phyloP scores from a whole-genome alignment of 2,888 invertebrate genomes.

The Ligdia adustata region DNA sequence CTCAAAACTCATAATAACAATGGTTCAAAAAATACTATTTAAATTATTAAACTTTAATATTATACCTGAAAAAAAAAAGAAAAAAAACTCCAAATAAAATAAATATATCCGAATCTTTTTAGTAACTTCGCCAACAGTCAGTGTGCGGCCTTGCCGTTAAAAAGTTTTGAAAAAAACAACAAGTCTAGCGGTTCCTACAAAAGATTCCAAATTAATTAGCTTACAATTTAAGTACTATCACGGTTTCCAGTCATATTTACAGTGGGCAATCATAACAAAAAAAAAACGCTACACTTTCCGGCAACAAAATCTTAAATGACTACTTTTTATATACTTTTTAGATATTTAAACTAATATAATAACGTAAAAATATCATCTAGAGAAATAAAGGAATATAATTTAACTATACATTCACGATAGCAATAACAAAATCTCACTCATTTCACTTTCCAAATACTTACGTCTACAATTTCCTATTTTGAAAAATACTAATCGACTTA shows the following conservation, averaged over 20 bases:
- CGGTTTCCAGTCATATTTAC: conserved; percentile 67
- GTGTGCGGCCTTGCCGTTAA: too few species aligned
- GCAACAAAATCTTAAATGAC: conserved; percentile 21
- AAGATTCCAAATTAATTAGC: conserved; percentile 49
- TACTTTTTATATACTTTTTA: conserved; percentile 22
- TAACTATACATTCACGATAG: conserved; percentile 57
- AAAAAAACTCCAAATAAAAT: too few species aligned
- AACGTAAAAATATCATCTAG: conserved; percentile 48
- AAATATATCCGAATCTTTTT: too few species aligned
- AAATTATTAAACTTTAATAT: too few species aligned
- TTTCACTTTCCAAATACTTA: conserved; percentile 48
- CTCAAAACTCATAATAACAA: too few species aligned
- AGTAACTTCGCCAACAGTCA: too few species aligned
- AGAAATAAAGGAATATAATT: conserved; percentile 69
- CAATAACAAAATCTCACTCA: conserved; percentile 60
- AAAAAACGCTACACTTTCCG: conserved; percentile 21
- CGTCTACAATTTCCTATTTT: conserved; percentile 44
- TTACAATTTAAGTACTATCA: conserved; percentile 72
- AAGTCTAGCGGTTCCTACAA: conserved; percentile 57
- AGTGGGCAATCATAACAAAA: conserved; percentile 28
- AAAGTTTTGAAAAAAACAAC: conserved; percentile 37
- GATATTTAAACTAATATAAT: conserved; percentile 50
- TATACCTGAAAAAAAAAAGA: too few species aligned
- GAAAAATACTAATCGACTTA: conserved; percentile 48
- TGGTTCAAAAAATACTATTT: too few species aligned